phyloP scores from a whole-genome alignment of 1,140 invertebrate genomes.

The Psix sp. region DNA sequence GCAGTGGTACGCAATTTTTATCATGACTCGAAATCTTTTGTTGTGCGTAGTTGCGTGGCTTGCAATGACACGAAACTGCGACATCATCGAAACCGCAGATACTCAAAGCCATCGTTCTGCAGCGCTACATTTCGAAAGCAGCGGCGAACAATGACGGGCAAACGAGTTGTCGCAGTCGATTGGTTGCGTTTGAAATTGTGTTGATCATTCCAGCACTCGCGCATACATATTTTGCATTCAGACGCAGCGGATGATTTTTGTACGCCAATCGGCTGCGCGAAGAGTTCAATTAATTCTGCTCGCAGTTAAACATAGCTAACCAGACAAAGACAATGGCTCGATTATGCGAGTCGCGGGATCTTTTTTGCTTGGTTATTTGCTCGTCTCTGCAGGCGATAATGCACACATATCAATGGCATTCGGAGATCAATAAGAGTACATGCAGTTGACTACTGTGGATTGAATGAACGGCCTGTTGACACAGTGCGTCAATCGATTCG shows the following conservation, averaged over 20 bases:
- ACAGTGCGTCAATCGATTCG: constrained; percentile 44
- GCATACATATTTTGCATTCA: constrained; percentile 45
- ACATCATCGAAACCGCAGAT: constrained; percentile 54
- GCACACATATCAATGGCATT: constrained; percentile 37
- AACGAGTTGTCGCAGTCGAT: constrained; percentile 55
- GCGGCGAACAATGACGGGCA: constrained; percentile 49
- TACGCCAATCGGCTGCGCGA: constrained; percentile 22
- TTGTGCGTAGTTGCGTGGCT: constrained; percentile 19
- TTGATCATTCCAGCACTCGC: constrained; percentile 50
- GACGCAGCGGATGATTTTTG: constrained; percentile 35
- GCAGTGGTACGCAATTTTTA: constrained; percentile 21
- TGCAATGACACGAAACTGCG: constrained; percentile 51
- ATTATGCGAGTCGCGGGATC: too few relatives aligned
- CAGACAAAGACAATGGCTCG: constrained; percentile 1
- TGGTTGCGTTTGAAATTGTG: constrained; percentile 52
- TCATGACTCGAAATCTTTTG: constrained; percentile 49
- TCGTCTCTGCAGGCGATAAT: constrained; percentile 28
- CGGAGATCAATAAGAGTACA: constrained; percentile 46
- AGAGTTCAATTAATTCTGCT: constrained; percentile 43
- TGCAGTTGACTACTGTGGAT: constrained; percentile 21
- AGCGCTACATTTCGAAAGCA: constrained; percentile 53
- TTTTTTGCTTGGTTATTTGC: too few relatives aligned
- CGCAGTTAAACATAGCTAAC: constrained; percentile 12
- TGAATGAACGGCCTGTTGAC: constrained; percentile 46
- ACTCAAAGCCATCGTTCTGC: constrained; percentile 36